Conservation (phyloP, 2,888 invertebrate genomes). For the Xanthostigma xanthostigma region DNA sequence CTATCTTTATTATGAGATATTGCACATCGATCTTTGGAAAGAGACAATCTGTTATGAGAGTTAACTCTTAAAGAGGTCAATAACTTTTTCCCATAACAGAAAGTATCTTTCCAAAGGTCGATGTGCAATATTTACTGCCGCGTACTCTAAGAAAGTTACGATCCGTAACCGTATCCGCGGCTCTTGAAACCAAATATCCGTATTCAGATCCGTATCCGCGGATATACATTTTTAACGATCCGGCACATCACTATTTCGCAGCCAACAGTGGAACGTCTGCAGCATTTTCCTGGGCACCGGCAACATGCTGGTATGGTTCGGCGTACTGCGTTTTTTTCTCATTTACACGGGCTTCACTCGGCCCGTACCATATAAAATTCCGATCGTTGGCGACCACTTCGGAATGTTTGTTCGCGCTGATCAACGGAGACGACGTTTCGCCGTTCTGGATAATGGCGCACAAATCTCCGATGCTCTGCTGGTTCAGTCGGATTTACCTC, state of each 20-base stretch:
- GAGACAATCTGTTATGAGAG: too few relatives aligned
- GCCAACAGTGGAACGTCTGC: constrained; percentile 88
- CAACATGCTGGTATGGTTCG: constrained; percentile 93
- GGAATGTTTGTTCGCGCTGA: constrained; percentile 90
- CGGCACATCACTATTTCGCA: constrained; percentile 73
- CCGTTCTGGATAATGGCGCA: constrained; percentile 88
- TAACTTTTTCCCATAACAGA: too few relatives aligned
- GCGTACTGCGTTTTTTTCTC: constrained; percentile 80
- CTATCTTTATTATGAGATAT: too few relatives aligned
- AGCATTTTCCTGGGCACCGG: constrained; percentile 88
- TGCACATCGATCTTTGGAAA: too few relatives aligned
- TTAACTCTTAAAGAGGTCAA: too few relatives aligned
- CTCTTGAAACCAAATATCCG: too few relatives aligned
- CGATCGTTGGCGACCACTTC: constrained; percentile 80
- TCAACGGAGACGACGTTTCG: constrained; percentile 99
- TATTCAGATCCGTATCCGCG: too few relatives aligned
- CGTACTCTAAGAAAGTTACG: too few relatives aligned
- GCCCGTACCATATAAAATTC: constrained; percentile 96
- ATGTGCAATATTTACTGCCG: too few relatives aligned
- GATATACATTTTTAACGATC: too few relatives aligned
- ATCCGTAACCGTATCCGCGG: too few relatives aligned
- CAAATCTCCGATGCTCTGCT: constrained; percentile 75
- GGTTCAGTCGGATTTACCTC: constrained; percentile 87
- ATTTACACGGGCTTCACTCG: constrained; percentile 93
- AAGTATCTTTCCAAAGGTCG: too few relatives aligned